Percentiles rank a stretch among this genome's conserved stretches.
phyloP scores from a whole-genome alignment of 2,888 invertebrate species.

The Electrophaes corylata region DNA sequence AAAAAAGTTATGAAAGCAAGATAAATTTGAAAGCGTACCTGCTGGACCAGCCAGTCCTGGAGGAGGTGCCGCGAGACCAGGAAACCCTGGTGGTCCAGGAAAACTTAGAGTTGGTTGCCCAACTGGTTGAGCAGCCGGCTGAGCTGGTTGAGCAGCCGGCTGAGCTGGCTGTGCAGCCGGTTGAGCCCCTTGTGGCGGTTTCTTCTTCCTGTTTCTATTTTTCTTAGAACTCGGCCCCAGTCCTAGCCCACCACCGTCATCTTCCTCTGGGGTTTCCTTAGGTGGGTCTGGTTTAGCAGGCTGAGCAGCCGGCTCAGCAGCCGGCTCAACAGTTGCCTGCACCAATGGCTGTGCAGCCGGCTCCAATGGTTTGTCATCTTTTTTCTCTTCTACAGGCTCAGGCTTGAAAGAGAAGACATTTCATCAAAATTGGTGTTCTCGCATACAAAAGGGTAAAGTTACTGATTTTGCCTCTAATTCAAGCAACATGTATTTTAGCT shows the following conservation, averaged over 20 bases:
- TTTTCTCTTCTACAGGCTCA: conserved; percentile 12
- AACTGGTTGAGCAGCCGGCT: neutral
- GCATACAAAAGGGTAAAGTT: too few relatives aligned
- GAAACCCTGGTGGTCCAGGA: neutral
- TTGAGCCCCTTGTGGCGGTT: conserved; percentile 11
- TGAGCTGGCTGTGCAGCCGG: neutral
- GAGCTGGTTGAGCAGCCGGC: conserved; percentile 12
- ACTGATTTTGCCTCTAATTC: too few relatives aligned
- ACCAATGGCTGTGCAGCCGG: neutral
- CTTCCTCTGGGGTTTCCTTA: conserved; percentile 22
- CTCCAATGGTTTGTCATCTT: conserved; percentile 7
- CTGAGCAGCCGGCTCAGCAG: neutral
- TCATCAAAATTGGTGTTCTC: too few relatives aligned
- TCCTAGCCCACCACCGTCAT: conserved; percentile 36
- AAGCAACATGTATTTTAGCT: too few relatives aligned
- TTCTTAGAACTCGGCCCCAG: conserved; percentile 35
- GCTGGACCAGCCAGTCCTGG: neutral
- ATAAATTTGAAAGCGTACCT: neutral
- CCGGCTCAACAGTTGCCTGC: neutral
- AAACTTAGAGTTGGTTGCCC: neutral
- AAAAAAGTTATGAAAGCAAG: too few relatives aligned
- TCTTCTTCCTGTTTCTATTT: conserved; percentile 28
- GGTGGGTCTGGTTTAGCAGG: conserved; percentile 10
- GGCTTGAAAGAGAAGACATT: neutral
- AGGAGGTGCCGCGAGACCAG: neutral